phyloP scores from a whole-genome alignment of 1,140 invertebrate genomes.

The Trachelipus rathkii region DNA sequence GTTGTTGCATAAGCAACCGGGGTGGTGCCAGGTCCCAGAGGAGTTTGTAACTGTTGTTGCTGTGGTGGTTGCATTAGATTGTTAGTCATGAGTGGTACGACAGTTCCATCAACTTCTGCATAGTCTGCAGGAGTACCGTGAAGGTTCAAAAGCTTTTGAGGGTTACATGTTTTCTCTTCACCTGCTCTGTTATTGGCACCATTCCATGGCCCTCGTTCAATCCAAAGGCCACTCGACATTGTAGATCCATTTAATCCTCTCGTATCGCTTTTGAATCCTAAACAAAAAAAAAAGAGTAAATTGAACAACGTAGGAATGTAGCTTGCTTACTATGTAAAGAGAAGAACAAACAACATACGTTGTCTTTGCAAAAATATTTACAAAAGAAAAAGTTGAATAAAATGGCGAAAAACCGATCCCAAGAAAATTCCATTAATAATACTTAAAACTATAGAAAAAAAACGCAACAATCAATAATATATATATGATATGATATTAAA shows the following conservation, averaged over 20 bases:
- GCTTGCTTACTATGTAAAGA: neutral
- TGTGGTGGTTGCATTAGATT: neutral
- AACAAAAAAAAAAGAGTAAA: neutral
- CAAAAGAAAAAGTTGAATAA: too few species aligned
- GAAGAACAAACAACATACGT: too few species aligned
- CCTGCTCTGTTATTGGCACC: neutral
- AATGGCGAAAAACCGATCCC: too few species aligned
- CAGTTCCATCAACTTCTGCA: constrained; percentile 21
- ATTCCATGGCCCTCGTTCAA: constrained; percentile 27
- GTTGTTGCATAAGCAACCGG: constrained; percentile 30
- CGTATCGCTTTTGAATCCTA: constrained; percentile 23
- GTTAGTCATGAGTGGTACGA: constrained; percentile 10
- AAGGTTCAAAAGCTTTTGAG: constrained; percentile 27
- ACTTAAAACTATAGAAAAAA: too few species aligned
- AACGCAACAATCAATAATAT: too few species aligned
- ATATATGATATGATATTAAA: too few species aligned
- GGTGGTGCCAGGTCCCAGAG: constrained; percentile 18
- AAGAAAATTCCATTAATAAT: too few species aligned
- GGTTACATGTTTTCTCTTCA: constrained; percentile 23
- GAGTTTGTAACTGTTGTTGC: neutral
- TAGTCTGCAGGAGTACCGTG: constrained; percentile 22
- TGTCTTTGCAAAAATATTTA: too few species aligned
- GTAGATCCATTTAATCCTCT: constrained; percentile 23
- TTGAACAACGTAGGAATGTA: neutral
- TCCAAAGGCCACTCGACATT: constrained; percentile 25